These are phyloP conservation scores for Leucoraja ocellata DNA, from an alignment of 2,797 vertebrate species.

Conservation along the genomic window DNA sequence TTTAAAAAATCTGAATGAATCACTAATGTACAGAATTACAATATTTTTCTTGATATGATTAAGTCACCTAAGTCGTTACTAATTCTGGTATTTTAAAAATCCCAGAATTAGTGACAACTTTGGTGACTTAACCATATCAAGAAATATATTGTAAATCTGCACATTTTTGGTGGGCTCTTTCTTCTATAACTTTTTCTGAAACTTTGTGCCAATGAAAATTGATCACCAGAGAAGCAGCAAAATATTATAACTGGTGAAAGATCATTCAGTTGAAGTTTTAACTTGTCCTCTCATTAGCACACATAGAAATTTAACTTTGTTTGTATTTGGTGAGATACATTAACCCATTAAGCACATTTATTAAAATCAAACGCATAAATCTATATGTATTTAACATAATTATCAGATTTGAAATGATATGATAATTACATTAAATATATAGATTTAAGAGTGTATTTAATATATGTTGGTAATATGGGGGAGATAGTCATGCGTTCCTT, in stretches of 20 bases:
- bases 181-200: not conserved
- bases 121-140: not conserved
- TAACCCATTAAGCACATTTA: too few relatives aligned
- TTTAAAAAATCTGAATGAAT: not conserved
- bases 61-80: not conserved
- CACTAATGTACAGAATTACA: not conserved
- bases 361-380: too few relatives aligned
- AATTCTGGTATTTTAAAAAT: not conserved
- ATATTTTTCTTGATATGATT: not conserved
- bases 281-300: not conserved
- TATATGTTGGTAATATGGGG: too few relatives aligned
- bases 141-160: not conserved
- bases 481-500: too few relatives aligned
- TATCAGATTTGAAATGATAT: too few relatives aligned
- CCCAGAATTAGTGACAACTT: not conserved
- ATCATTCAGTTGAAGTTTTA: not conserved
- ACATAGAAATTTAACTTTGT: too few relatives aligned
- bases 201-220: constrained; percentile 2
- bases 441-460: too few relatives aligned
- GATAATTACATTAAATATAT: too few relatives aligned
- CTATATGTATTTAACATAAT: too few relatives aligned
- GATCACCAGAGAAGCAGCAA: not conserved
- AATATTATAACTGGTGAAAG: not conserved
- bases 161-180: not conserved
- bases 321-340: too few relatives aligned